Evolutionary conservation across 2,888 invertebrate species (phyloP), one percentile per base, ranked within the genome.

Genomic region (Acrobasis consociella): DNA sequence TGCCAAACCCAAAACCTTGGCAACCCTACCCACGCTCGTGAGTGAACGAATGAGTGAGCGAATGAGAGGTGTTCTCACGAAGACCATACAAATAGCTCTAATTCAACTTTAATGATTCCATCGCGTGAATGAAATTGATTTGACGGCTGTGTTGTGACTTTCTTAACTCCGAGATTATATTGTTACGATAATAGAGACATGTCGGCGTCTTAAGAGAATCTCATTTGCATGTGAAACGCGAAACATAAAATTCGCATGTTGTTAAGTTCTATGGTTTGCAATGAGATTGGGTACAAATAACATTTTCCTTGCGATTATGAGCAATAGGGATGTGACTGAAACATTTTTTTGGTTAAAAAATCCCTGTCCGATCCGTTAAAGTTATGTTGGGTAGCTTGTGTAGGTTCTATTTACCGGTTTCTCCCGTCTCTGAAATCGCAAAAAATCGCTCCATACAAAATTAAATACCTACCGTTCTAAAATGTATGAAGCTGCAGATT

Each of bases 81-180:
- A 72, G 78, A 65, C 73, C 80, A 75, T 71, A 77, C 81, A 85
- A 83, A 85, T 81, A 81, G 76, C 85, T 86, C 84, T 89, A 87
- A 90, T 91, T 89, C 85, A 86, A 86, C 83, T 88, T 82, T 91
- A 90, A 91, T 90, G 91, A 89, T 78, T 80, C 77, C 79, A 78
- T 91, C 83, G 91, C 91, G 91, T 91, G 91, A 91, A 91, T 83
- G 79, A 89, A 89, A 91, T 91, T 91, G 91, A 91, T 91, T 91
- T 84, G 88, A 80, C 80, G 81, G 80, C 77, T 69, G 70, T 86
- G 83, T 88, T 87, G 83, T 84, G 86, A 84, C 82, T 85, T 71
- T 73, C 72, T 73, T 73, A 70, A 68, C 72, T 69, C 72, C 49
- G 61, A 61, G 63, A 67, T 68, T 64, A 67, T 65, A 67, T 66